phyloP scores from a whole-genome alignment of 2,113 vertebrate species.

The Zootoca vivipara region DNA sequence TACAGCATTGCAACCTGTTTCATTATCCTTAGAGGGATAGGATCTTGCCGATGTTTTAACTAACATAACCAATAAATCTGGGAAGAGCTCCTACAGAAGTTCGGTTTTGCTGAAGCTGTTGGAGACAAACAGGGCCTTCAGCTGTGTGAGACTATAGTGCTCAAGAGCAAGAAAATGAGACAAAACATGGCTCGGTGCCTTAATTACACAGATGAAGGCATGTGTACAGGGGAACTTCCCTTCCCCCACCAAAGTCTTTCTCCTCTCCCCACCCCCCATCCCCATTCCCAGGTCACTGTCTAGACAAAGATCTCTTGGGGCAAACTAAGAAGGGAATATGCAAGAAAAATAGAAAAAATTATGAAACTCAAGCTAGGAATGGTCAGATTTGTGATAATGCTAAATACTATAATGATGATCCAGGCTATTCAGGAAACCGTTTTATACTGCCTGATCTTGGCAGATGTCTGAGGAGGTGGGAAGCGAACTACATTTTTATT shows the following conservation, averaged over 20 bases:
- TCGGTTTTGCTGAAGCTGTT: conserved; percentile 1
- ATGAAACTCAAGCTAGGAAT: conserved; percentile 35
- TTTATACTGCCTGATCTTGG: conserved; percentile 56
- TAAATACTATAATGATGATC: conserved; percentile 43
- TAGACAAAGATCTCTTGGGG: conserved; percentile 44
- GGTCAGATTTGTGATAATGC: conserved; percentile 51
- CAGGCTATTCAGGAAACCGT: conserved; percentile 52
- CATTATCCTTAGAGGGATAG: not conserved
- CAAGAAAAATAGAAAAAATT: conserved; percentile 34
- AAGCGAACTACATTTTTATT: conserved; percentile 53
- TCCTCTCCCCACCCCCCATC: not conserved
- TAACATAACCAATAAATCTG: not conserved
- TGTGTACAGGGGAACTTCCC: not conserved
- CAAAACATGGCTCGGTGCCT: conserved; percentile 26
- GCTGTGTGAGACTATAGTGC: not conserved
- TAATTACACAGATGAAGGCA: conserved; percentile 16
- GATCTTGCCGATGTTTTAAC: not conserved
- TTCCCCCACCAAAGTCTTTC: not conserved
- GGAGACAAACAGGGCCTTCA: not conserved
- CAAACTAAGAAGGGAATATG: conserved; percentile 20
- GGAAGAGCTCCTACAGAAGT: not conserved
- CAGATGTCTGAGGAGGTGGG: conserved; percentile 48
- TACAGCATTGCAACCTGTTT: not conserved
- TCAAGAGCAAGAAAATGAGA: conserved; percentile 17
- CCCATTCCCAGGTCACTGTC: conserved; percentile 34